phyloP scores from a whole-genome alignment of 1,140 invertebrate species.

The Trichonephila clavata region DNA sequence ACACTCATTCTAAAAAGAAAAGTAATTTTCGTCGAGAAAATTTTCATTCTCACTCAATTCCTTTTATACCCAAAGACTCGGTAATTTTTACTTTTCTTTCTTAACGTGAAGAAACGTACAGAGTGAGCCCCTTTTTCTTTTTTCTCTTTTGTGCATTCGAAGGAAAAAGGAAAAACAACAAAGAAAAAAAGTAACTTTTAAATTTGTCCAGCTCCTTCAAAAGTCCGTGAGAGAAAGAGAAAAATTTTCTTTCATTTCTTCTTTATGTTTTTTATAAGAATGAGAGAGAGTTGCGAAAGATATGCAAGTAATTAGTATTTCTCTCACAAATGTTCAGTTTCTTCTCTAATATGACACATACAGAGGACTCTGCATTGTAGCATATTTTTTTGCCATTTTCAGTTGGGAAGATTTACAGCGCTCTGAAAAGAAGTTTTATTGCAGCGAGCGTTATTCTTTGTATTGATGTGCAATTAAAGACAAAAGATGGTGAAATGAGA shows the following conservation, averaged over 20 bases:
- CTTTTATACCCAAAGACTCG: constrained; percentile 38
- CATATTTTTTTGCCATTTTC: background rate
- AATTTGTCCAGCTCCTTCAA: constrained; percentile 27
- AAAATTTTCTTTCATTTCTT: background rate
- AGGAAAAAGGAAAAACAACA: background rate
- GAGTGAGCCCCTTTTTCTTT: background rate
- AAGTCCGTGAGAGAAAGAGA: constrained; percentile 15
- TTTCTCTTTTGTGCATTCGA: constrained; percentile 11
- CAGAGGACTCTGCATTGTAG: background rate
- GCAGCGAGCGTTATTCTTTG: background rate
- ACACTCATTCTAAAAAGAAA: constrained; percentile 41
- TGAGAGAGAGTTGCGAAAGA: background rate
- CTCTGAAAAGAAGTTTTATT: background rate
- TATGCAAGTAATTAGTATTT: constrained; percentile 66
- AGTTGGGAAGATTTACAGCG: background rate
- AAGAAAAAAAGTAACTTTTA: constrained; percentile 34
- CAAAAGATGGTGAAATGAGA: background rate
- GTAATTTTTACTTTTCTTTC: constrained; percentile 50
- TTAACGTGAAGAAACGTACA: background rate
- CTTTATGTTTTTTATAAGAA: background rate
- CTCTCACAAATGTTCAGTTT: constrained; percentile 26
- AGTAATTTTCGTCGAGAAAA: constrained; percentile 74
- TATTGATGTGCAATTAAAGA: constrained; percentile 47
- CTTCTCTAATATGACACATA: background rate
- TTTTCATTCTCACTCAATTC: constrained; percentile 73